These are phyloP conservation scores for Magallana gigas DNA, from an alignment of 1,140 invertebrate genomes.

Conservation along the genomic window DNA sequence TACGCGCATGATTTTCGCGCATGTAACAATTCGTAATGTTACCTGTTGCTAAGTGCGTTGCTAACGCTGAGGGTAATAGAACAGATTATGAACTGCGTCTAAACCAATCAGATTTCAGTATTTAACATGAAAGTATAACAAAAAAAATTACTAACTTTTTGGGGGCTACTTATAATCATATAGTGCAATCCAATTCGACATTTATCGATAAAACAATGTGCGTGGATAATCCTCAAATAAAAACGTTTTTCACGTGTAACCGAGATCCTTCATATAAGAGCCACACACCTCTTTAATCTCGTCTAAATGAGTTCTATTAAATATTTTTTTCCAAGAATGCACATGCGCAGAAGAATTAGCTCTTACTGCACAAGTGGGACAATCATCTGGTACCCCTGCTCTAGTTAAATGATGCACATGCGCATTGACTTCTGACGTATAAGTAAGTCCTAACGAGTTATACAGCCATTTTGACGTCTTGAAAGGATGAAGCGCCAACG, in stretches of 20 bases:
- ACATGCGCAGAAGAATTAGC: slow-evolving; percentile 19
- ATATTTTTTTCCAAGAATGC: background rate
- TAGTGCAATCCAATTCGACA: too few relatives aligned
- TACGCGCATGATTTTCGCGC: too few relatives aligned
- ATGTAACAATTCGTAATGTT: too few relatives aligned
- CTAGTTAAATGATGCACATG: slow-evolving; percentile 11
- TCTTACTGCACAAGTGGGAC: background rate
- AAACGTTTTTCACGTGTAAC: background rate
- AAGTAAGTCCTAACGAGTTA: background rate
- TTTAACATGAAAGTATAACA: too few relatives aligned
- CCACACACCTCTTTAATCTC: background rate
- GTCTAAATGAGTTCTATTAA: background rate
- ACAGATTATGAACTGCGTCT: too few relatives aligned
- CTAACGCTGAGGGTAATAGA: too few relatives aligned
- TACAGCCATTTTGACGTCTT: background rate
- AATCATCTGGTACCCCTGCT: background rate
- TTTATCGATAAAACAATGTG: too few relatives aligned
- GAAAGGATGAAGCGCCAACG: background rate
- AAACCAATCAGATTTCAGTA: too few relatives aligned
- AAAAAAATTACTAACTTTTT: too few relatives aligned
- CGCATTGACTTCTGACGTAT: background rate
- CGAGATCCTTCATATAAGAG: background rate
- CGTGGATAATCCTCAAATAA: too few relatives aligned
- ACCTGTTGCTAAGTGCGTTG: too few relatives aligned
- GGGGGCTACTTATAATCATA: too few relatives aligned